A percentile compares a stretch with the other conserved stretches of the same genome.
phyloP scores from a whole-genome alignment of 1,140 invertebrate species.

The Zophobas atratus region DNA sequence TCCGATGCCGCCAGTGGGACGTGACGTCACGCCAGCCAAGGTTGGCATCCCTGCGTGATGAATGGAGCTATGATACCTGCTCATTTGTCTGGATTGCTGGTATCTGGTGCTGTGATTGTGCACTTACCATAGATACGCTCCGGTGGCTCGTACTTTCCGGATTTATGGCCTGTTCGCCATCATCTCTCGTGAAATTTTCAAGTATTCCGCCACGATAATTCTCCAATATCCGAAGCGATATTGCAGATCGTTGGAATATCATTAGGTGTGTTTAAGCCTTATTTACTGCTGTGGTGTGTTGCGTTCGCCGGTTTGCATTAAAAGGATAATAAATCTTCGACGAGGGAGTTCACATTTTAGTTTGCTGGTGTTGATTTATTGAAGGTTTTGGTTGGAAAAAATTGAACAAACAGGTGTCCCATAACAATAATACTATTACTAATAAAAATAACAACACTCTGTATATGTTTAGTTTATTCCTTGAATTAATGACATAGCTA shows the following conservation, averaged over 20 bases:
- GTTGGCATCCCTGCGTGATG: conserved; percentile 42
- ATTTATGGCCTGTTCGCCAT: conserved; percentile 38
- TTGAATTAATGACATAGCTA: too few species aligned
- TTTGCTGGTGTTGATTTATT: too few species aligned
- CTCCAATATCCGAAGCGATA: conserved; percentile 35
- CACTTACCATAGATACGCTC: conserved; percentile 54
- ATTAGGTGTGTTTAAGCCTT: conserved; percentile 40
- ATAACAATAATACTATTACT: too few species aligned
- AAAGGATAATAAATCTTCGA: conserved; percentile 10
- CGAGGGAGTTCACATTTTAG: background rate
- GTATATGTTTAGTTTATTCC: too few species aligned
- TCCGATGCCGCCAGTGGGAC: conserved; percentile 19
- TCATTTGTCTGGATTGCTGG: conserved; percentile 58
- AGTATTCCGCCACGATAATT: conserved; percentile 30
- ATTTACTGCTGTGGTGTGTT: conserved; percentile 35
- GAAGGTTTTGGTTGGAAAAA: too few species aligned
- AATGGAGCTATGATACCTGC: conserved; percentile 51
- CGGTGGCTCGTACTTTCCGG: conserved; percentile 42
- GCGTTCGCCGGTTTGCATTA: background rate
- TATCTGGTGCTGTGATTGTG: conserved; percentile 55
- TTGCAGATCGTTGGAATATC: conserved; percentile 43
- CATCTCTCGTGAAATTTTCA: conserved; percentile 40
- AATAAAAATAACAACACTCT: too few species aligned
- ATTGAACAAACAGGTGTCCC: too few species aligned
- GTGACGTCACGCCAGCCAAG: conserved; percentile 10